Conservation (phyloP, 1,140 invertebrate species). For the Atta texana region DNA sequence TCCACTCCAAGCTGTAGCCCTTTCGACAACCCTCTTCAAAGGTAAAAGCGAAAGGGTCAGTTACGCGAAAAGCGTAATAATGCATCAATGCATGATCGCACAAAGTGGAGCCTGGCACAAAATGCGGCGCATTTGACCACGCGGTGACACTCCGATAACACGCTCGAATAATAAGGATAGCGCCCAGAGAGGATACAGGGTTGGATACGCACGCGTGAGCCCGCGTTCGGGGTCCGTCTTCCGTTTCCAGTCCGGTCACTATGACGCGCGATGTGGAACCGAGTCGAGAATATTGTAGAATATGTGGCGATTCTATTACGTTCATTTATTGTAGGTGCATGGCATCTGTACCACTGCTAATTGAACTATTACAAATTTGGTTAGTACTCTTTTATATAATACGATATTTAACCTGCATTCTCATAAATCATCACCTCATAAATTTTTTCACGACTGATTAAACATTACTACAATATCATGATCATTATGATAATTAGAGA, state of each 20-base stretch:
- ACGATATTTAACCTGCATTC: neutral
- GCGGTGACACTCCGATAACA: constrained; percentile 83
- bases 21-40: neutral
- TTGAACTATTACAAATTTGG: neutral
- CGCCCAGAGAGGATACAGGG: constrained; percentile 84
- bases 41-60: neutral
- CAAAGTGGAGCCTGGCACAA: constrained; percentile 1
- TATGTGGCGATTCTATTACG: neutral
- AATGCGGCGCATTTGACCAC: neutral
- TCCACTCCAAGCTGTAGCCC: neutral
- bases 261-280: constrained; percentile 61
- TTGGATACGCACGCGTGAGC: constrained; percentile 86
- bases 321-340: neutral
- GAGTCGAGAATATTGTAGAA: neutral
- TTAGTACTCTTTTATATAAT: neutral
- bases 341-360: neutral
- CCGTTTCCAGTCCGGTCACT: constrained; percentile 79
- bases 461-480: neutral
- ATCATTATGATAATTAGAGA: neutral
- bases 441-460: neutral
- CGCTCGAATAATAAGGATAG: constrained; percentile 86
- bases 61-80: constrained; percentile 20
- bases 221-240: constrained; percentile 85
- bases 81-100: constrained; percentile 16
- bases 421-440: neutral